Evolutionary conservation across 2,113 vertebrate species (phyloP).

Genomic region (Scatophagus argus): DNA sequence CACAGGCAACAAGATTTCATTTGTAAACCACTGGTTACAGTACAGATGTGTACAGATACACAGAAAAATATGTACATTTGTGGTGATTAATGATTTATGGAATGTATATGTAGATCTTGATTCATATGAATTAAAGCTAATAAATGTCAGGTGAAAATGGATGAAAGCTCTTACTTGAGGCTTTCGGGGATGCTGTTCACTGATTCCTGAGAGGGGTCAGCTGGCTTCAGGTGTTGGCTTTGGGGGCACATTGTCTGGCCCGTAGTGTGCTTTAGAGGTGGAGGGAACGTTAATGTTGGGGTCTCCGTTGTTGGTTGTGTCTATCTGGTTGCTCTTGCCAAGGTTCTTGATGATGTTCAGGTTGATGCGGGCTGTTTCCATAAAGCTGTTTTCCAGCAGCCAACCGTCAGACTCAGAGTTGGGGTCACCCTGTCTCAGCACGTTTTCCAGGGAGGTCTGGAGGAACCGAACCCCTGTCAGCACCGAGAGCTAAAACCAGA

Average conservation of each 20-base stretch:
- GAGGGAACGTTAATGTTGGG: constrained; percentile 86
- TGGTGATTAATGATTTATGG: not conserved
- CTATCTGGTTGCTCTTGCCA: constrained; percentile 87
- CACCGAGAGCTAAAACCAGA: constrained; percentile 84
- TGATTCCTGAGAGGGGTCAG: constrained; percentile 55
- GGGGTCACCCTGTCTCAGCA: constrained; percentile 85
- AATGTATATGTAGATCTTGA: not conserved
- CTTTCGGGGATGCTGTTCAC: not conserved
- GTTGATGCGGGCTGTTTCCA: constrained; percentile 89
- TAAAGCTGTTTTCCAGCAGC: constrained; percentile 89
- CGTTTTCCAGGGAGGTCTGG: constrained; percentile 90
- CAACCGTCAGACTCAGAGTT: constrained; percentile 89
- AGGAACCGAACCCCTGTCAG: constrained; percentile 90
- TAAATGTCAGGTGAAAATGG: not conserved
- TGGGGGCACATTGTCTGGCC: constrained; percentile 82
- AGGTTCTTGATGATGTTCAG: constrained; percentile 89
- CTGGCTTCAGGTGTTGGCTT: constrained; percentile 73
- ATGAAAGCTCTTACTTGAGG: not conserved
- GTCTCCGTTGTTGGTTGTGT: constrained; percentile 82
- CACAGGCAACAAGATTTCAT: constrained; percentile 52
- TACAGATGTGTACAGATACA: constrained; percentile 26
- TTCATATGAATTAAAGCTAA: not conserved
- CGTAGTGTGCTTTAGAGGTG: constrained; percentile 83
- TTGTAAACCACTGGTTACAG: constrained; percentile 61
- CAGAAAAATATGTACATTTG: not conserved